A percentile compares a stretch with the other conserved stretches of the same genome.
These are phyloP conservation scores for Spodoptera litura DNA, from an alignment of 1,140 invertebrate genomes.

Conservation along the genomic window DNA sequence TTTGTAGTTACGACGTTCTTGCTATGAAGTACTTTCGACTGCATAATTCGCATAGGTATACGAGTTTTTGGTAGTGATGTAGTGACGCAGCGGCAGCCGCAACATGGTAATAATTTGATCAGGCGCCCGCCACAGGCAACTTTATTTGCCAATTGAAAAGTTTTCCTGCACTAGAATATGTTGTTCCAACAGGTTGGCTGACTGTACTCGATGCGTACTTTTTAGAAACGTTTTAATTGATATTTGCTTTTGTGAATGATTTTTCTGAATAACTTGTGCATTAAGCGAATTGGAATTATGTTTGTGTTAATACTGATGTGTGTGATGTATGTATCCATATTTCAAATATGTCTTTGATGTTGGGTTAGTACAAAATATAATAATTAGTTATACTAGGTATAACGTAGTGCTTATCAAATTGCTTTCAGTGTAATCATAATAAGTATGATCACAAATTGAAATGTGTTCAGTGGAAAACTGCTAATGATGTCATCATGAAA, in stretches of 20 bases:
- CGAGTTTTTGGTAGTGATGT: constrained; percentile 60
- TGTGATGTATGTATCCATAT: too few species aligned
- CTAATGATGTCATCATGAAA: too few species aligned
- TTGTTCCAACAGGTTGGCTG: constrained; percentile 74
- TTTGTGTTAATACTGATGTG: neutral
- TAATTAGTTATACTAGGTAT: too few species aligned
- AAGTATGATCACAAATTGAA: too few species aligned
- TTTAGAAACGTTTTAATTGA: constrained; percentile 53
- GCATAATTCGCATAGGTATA: constrained; percentile 51
- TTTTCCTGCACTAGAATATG: constrained; percentile 77
- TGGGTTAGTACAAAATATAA: too few species aligned
- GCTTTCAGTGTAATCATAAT: too few species aligned
- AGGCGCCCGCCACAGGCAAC: constrained; percentile 75
- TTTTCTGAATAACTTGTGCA: constrained; percentile 7
- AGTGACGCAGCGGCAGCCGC: constrained; percentile 70
- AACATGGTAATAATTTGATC: constrained; percentile 84
- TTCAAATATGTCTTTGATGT: too few species aligned
- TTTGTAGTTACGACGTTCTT: constrained; percentile 34
- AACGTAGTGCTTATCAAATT: too few species aligned
- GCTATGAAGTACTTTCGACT: neutral
- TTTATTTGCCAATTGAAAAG: constrained; percentile 82
- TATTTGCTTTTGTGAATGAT: constrained; percentile 24
- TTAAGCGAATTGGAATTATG: constrained; percentile 10
- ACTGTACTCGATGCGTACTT: constrained; percentile 55
- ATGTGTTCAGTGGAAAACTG: too few species aligned